These are phyloP conservation scores for Acanthoscelides obtectus DNA, from an alignment of 2,888 invertebrate species.

Conservation along the genomic window DNA sequence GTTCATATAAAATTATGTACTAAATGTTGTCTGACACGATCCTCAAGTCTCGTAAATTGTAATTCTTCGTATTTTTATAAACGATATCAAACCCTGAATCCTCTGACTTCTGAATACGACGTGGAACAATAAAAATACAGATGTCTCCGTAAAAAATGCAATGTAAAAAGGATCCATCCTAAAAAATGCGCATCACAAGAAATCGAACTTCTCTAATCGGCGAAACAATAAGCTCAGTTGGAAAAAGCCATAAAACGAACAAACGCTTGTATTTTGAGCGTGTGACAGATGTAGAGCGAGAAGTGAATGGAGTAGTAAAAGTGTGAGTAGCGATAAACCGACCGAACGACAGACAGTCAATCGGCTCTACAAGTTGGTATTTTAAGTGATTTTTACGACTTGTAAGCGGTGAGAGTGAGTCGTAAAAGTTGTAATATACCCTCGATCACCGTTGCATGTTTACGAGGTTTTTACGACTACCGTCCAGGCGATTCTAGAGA, in stretches of 20 bases:
- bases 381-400: conserved; percentile 51
- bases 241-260: background rate
- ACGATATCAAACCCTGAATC: too few species aligned
- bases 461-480: background rate
- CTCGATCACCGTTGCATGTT: background rate
- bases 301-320: background rate
- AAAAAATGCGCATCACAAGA: background rate
- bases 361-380: conserved; percentile 28
- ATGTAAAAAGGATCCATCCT: background rate
- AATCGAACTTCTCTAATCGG: background rate
- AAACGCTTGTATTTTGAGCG: background rate
- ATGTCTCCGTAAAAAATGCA: background rate
- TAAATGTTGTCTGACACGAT: too few species aligned
- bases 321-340: background rate
- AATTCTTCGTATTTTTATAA: too few species aligned
- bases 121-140: background rate
- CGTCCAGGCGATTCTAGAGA: too few species aligned
- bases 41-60: too few species aligned
- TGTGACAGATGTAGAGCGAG: background rate
- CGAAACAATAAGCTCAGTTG: background rate
- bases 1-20: too few species aligned
- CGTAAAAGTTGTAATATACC: conserved; percentile 48
- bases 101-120: background rate
- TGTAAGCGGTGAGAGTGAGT: conserved; percentile 42
- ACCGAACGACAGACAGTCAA: background rate